Base-by-base conservation (phyloP, 1,140 invertebrate species). In the Brachystomella parvula region DNA sequence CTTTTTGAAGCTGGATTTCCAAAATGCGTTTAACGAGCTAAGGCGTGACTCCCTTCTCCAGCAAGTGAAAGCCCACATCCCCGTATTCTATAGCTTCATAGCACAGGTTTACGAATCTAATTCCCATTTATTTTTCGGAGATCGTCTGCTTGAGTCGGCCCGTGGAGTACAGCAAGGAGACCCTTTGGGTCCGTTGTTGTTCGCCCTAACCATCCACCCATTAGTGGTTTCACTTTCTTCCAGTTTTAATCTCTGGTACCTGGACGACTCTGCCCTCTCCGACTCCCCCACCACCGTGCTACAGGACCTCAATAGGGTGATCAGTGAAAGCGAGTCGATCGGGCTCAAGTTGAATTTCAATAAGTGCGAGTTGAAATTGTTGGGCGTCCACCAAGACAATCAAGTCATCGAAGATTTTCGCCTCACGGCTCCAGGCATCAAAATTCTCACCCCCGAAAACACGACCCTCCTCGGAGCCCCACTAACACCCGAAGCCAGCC, bases 151-250 rank as follows among this genome's bases (percentile, higher is more conserved):
- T 29, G 26, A 60, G 24, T 32, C 30, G 17, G 19, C 9, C 6
- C 19, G 58, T 32, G 58, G 58, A 12, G 58, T 60, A 9, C 29
- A 32, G 6, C 58, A 60, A 35, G 58, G 58, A 9, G 58, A 60
- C 29, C 58, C 58, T 9, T 24, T 60, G 6, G 58, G 58, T 26
- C 58, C 58, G 9, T 6, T 29, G 6, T 26, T 60, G 19, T 60
- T 60, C 30, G 58, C 58, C 3, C 12, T 60, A 12, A 30, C 32
- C 6, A 35, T 60, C 19, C 58, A 60, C 19, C 30, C 58, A 9
- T 30, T 60, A 31, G 58, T 60, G 12, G 26, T 26, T 26, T 3
- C 12, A 9, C 9, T 60, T 30, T 3, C 15, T 3, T 12, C 58
- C 29, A 24, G 30, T 9, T 60, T 60, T 3, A 60, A 60, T 24